A percentile compares a stretch with the other conserved stretches of the same genome.
These are phyloP conservation scores for Lepidothrix coronata DNA, from an alignment of 2,113 vertebrate species.

Conservation along the genomic window DNA sequence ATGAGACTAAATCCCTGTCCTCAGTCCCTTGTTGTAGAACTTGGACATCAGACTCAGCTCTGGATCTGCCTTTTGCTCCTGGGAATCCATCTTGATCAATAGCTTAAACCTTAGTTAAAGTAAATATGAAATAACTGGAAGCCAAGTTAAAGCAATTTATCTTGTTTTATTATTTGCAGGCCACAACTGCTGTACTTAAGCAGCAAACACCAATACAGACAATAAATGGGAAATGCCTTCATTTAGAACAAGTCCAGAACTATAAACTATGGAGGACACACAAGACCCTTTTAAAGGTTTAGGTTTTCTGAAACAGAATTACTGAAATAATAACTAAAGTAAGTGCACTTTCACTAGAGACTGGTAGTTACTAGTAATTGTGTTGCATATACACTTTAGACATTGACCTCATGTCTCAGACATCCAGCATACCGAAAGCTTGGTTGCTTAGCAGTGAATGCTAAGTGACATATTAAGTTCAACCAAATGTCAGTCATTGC, in stretches of 20 bases:
- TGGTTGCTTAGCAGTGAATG: slow-evolving; percentile 53
- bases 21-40: neutral
- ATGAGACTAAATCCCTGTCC: neutral
- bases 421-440: slow-evolving; percentile 10
- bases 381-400: slow-evolving; percentile 31
- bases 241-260: neutral
- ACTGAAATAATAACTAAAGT: neutral
- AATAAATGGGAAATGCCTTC: neutral
- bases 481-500: slow-evolving; percentile 55
- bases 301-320: neutral
- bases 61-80: neutral
- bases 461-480: slow-evolving; percentile 61
- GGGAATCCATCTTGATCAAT: neutral
- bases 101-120: neutral
- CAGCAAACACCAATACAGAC: neutral
- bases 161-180: neutral
- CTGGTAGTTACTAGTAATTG: slow-evolving; percentile 2
- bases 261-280: neutral
- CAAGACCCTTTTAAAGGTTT: neutral
- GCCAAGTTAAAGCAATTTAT: neutral
- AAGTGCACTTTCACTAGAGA: neutral
- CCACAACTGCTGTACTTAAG: neutral
- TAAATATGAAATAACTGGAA: neutral
- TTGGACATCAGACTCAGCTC: neutral
- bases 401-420: slow-evolving; percentile 53